Evolutionary conservation across 1,140 invertebrate genomes (phyloP).

Genomic region (Danaus plexippus): DNA sequence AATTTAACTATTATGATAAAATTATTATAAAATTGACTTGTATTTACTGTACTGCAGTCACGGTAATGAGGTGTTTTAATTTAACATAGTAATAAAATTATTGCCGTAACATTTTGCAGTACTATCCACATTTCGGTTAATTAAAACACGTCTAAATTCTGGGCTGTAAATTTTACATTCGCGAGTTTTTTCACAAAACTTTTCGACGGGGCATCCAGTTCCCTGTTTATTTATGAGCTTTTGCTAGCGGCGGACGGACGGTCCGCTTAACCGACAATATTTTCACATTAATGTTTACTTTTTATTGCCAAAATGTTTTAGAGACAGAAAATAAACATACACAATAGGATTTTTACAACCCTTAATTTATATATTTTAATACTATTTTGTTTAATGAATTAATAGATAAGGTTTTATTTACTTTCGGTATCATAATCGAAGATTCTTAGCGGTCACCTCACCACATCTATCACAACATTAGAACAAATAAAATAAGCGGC

Average conservation of each 20-base stretch:
- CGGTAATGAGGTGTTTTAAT: slow-evolving; percentile 2
- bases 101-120: slow-evolving; percentile 23
- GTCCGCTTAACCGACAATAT: slow-evolving; percentile 54
- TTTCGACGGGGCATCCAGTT: slow-evolving; percentile 66
- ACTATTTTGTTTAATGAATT: no score
- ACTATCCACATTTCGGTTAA: slow-evolving; percentile 47
- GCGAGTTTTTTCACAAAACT: slow-evolving; percentile 57
- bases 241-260: slow-evolving; percentile 44
- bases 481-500: slow-evolving; percentile 13
- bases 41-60: no score
- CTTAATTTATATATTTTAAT: neutral
- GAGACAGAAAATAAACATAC: slow-evolving; percentile 27
- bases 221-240: slow-evolving; percentile 68
- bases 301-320: slow-evolving; percentile 48
- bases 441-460: slow-evolving; percentile 6
- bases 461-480: slow-evolving; percentile 10
- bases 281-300: slow-evolving; percentile 56
- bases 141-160: slow-evolving; percentile 62
- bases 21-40: no score
- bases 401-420: no score
- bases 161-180: slow-evolving; percentile 60
- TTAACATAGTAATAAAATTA: slow-evolving; percentile 28
- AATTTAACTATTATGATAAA: no score
- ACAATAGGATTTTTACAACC: neutral
- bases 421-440: neutral